phyloP scores from a whole-genome alignment of 2,888 invertebrate species.

The Augiades crinisus region DNA sequence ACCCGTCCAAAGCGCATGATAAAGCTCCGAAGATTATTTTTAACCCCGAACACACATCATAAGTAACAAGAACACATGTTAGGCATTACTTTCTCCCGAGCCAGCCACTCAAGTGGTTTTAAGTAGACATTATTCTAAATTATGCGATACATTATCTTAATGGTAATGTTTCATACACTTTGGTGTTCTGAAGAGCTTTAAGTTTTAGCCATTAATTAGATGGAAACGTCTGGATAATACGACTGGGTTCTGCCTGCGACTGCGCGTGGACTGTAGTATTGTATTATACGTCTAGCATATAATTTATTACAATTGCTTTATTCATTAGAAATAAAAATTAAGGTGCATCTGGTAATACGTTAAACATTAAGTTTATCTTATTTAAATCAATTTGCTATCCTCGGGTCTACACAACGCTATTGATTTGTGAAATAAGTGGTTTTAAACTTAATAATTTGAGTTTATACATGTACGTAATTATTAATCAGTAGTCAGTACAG shows the following conservation, averaged over 20 bases:
- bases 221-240: conserved; percentile 10
- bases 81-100: conserved; percentile 47
- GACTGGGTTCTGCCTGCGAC: background rate
- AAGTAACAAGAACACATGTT: conserved; percentile 48
- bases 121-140: conserved; percentile 23
- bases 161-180: conserved; percentile 41
- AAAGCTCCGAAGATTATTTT: conserved; percentile 11
- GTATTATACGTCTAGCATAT: too few species aligned
- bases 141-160: conserved; percentile 49
- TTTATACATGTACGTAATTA: too few species aligned
- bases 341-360: too few species aligned
- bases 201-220: conserved; percentile 23
- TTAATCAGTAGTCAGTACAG: too few species aligned
- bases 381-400: too few species aligned
- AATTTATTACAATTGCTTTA: background rate
- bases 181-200: conserved; percentile 28
- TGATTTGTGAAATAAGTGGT: too few species aligned
- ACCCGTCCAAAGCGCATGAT: conserved; percentile 1
- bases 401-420: too few species aligned
- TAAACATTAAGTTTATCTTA: too few species aligned
- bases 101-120: conserved; percentile 27
- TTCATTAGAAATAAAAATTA: too few species aligned
- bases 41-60: conserved; percentile 27
- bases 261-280: background rate
- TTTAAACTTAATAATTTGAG: too few species aligned